A percentile compares a stretch with the other conserved stretches of the same genome.
Evolutionary conservation across 2,888 invertebrate species (phyloP).

Genomic region (Tipula vernalis): DNA sequence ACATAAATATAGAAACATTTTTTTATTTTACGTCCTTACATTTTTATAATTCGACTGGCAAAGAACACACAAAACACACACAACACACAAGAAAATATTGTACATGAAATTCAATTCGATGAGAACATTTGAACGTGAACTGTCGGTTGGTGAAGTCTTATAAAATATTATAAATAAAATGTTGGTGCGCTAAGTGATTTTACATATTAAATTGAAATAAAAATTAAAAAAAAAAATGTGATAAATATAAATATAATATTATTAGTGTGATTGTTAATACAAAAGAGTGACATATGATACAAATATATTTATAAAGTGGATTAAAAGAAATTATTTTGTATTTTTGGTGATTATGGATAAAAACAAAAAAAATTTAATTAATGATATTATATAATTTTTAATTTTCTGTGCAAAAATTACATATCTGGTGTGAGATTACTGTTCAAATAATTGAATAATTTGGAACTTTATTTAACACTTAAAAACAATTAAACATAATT

Average conservation of each 20-base stretch:
- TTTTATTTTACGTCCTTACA: background rate
- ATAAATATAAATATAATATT: background rate
- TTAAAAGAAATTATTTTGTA: background rate
- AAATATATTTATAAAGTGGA: background rate
- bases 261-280: background rate
- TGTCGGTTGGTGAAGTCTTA: slow-evolving; percentile 8
- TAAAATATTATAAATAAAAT: background rate
- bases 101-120: slow-evolving; percentile 7
- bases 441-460: background rate
- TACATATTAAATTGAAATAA: background rate
- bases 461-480: background rate
- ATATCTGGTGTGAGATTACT: background rate
- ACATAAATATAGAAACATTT: background rate
- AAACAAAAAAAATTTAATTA: background rate
- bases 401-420: background rate
- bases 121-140: slow-evolving; percentile 12
- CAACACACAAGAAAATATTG: background rate
- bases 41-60: background rate
- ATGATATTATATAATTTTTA: background rate
- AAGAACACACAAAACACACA: background rate
- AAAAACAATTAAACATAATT: background rate
- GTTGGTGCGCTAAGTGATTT: background rate
- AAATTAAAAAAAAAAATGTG: background rate
- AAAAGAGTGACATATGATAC: background rate
- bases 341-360: background rate